Evolutionary conservation across 2,797 vertebrate genomes (phyloP).

Genomic region (Smutsia temminckii): DNA sequence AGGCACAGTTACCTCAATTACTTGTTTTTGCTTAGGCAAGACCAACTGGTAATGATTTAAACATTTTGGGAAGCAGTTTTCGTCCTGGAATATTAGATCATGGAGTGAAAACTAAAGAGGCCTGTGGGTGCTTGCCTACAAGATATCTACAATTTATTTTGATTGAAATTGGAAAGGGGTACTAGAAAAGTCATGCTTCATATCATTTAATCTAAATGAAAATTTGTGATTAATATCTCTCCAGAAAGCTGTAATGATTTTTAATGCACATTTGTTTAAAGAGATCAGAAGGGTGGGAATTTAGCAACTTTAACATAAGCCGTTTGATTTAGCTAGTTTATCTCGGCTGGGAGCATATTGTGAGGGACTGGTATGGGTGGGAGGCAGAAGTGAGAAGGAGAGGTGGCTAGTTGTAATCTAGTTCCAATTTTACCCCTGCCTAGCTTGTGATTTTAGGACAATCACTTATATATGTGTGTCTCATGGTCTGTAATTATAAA

Average conservation of each 20-base stretch:
- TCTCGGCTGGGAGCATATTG: background rate
- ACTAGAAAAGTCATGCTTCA: background rate
- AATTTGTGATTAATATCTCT: constrained; percentile 6
- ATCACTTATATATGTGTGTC: background rate
- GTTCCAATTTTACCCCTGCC: background rate
- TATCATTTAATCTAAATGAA: background rate
- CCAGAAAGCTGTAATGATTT: background rate
- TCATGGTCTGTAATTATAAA: background rate
- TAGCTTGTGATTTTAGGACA: background rate
- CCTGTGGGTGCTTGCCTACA: background rate
- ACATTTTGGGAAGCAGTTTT: constrained; percentile 3
- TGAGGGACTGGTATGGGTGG: background rate
- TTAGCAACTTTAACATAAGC: background rate
- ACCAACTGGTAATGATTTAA: constrained; percentile 9
- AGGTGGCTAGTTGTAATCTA: background rate
- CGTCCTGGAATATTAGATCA: constrained; percentile 12
- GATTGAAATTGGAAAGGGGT: background rate
- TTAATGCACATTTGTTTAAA: constrained; percentile 14
- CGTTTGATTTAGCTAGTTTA: background rate
- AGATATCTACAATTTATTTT: constrained; percentile 11
- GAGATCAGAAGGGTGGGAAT: background rate
- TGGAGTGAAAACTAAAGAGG: background rate
- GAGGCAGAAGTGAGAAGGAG: background rate
- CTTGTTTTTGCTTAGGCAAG: constrained; percentile 29
- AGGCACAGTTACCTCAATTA: constrained; percentile 14